phyloP scores from a whole-genome alignment of 1,140 invertebrate species.

The Dolichoris vasculosae region DNA sequence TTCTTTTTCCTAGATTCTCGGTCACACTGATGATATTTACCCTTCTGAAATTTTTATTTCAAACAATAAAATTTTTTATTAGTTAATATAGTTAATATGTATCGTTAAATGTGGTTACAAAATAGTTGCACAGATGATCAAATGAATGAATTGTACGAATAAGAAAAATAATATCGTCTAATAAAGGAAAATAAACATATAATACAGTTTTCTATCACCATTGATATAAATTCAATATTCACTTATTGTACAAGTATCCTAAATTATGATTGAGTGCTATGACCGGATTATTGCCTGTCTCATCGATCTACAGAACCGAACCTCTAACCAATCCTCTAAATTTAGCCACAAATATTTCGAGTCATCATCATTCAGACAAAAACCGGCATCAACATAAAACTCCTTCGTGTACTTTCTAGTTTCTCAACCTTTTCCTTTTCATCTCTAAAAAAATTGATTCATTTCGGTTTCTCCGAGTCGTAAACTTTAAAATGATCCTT shows the following conservation, averaged over 20 bases:
- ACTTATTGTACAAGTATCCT: neutral
- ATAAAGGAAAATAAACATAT: neutral
- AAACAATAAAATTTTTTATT: neutral
- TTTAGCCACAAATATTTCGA: neutral
- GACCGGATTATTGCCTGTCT: neutral
- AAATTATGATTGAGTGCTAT: neutral
- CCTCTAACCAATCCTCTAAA: neutral
- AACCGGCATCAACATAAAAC: neutral
- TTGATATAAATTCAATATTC: neutral
- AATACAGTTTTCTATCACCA: neutral
- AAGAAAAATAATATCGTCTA: neutral
- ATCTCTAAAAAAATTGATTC: neutral
- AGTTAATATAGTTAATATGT: neutral
- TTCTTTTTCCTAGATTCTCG: neutral
- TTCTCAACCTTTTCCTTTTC: neutral
- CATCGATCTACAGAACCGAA: neutral
- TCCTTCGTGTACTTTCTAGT: neutral
- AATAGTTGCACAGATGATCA: neutral
- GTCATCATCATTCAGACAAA: neutral
- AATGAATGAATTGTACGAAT: neutral
- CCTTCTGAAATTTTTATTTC: neutral
- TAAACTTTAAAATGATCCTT: neutral
- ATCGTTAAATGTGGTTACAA: neutral
- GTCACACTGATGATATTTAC: neutral
- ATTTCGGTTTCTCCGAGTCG: neutral